Evolutionary conservation across 2,797 vertebrate species (phyloP).

Genomic region (Ambastaia sidthimunki): DNA sequence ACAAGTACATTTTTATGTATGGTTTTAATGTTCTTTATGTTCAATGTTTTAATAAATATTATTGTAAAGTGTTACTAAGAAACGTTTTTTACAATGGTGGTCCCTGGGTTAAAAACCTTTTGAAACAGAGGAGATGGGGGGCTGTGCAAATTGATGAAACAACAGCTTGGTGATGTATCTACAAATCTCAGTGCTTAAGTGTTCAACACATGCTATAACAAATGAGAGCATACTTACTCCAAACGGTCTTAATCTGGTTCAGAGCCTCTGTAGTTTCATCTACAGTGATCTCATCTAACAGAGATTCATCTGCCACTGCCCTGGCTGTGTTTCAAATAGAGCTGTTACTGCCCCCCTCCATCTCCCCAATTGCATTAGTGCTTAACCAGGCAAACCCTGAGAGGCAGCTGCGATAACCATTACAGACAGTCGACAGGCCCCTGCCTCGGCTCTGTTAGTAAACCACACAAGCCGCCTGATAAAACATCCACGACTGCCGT

Average conservation of each 20-base stretch:
- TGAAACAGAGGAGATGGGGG: background rate
- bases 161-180: background rate
- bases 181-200: background rate
- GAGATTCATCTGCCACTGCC: conserved; percentile 34
- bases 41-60: background rate
- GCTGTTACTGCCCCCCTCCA: conserved; percentile 33
- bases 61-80: background rate
- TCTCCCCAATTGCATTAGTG: conserved; percentile 60
- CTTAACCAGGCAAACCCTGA: conserved; percentile 60
- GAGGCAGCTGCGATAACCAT: conserved; percentile 52
- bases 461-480: conserved; percentile 51
- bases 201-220: background rate
- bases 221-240: background rate
- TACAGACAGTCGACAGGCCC: conserved; percentile 56
- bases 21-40: too few species aligned
- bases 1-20: too few species aligned
- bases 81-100: background rate
- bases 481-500: conserved; percentile 44
- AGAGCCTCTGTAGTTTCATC: conserved; percentile 21
- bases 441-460: conserved; percentile 59
- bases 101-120: background rate
- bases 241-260: conserved; percentile 9
- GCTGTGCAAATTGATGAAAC: background rate
- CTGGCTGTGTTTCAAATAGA: conserved; percentile 48
- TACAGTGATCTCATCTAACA: conserved; percentile 30